These are phyloP conservation scores for Pedicia rivosa DNA, from an alignment of 2,888 invertebrate genomes.

Conservation along the genomic window DNA sequence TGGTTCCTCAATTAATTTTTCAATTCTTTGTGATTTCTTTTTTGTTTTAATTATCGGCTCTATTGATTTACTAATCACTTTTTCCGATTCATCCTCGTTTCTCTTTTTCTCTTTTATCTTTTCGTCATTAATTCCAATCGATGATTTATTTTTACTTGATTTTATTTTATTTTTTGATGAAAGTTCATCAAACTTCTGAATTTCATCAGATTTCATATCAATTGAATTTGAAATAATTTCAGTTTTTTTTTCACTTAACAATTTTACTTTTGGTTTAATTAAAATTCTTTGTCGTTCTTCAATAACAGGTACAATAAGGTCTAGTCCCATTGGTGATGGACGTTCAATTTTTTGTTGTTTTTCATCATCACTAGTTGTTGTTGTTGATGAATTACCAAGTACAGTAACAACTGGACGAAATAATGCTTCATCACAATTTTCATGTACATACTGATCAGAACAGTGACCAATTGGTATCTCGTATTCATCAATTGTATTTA, in stretches of 20 bases:
- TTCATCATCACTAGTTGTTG: not conserved
- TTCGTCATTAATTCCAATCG: not conserved
- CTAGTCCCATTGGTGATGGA: conserved; percentile 23
- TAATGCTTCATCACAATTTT: conserved; percentile 49
- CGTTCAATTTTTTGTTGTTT: not conserved
- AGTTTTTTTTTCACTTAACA: no score
- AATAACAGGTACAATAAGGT: conserved; percentile 29
- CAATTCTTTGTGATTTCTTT: no score
- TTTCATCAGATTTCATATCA: not conserved
- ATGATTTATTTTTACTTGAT: no score
- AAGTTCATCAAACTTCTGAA: conserved; percentile 1
- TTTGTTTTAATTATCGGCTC: not conserved
- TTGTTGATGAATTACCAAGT: conserved; percentile 13
- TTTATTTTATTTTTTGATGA: conserved; percentile 1
- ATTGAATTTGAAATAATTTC: not conserved
- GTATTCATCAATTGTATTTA: conserved; percentile 12
- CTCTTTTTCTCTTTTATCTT: not conserved
- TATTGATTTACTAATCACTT: not conserved
- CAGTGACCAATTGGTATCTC: conserved; percentile 17
- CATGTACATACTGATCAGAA: conserved; percentile 32
- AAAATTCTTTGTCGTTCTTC: no score
- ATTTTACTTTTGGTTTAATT: no score
- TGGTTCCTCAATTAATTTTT: not conserved
- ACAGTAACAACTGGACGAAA: conserved; percentile 47
- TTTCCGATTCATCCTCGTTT: not conserved